phyloP scores from a whole-genome alignment of 30 jellyfish, hydroid and myxozoan species.

The Aurelia aurita complex sp. Pacific region DNA sequence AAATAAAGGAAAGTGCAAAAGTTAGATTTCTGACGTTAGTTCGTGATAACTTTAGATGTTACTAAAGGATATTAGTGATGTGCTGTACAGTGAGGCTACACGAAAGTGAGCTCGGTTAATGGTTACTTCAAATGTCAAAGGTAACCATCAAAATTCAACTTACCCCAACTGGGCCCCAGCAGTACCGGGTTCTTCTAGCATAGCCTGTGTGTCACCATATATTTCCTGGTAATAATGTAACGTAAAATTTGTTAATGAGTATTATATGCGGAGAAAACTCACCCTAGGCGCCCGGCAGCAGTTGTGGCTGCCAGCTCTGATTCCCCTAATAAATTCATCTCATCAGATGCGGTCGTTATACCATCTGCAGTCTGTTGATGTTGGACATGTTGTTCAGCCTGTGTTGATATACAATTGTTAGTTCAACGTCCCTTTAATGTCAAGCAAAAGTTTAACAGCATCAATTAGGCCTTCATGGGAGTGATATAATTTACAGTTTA shows the following conservation, averaged over 20 bases:
- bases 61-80: too few species aligned
- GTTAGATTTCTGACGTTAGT: too few species aligned
- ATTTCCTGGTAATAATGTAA: constrained; percentile 82
- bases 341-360: constrained; percentile 72
- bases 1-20: too few species aligned
- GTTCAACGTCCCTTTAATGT: constrained; percentile 8
- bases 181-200: constrained; percentile 90
- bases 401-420: constrained; percentile 44
- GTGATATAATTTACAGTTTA: too few species aligned
- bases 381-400: constrained; percentile 99
- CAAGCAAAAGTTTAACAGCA: not conserved
- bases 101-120: not conserved
- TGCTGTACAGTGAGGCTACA: too few species aligned
- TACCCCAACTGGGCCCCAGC: constrained; percentile 99
- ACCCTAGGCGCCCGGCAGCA: constrained; percentile 99
- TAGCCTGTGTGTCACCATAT: constrained; percentile 84
- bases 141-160: constrained; percentile 43
- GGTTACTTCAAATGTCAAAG: constrained; percentile 3
- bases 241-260: constrained; percentile 24
- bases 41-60: too few species aligned
- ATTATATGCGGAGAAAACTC: constrained; percentile 60
- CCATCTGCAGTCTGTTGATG: constrained; percentile 93
- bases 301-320: constrained; percentile 81
- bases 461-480: not conserved
- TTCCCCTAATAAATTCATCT: constrained; percentile 91